Conservation (phyloP, 2,888 invertebrate genomes). For the Caradrina kadenii region DNA sequence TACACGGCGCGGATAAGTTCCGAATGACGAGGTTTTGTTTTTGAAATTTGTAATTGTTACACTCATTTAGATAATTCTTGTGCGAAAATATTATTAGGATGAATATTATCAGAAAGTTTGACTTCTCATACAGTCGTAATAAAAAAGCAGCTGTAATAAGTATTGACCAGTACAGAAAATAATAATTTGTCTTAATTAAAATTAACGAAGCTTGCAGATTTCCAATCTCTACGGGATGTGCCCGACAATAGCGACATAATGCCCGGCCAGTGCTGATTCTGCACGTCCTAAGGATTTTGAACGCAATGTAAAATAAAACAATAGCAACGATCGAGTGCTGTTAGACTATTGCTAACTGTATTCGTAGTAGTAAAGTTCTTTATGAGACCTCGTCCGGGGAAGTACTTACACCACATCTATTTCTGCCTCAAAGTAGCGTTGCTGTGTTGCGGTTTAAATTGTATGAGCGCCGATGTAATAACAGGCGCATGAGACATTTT, state of each 20-base stretch:
- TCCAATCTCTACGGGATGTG: slow-evolving; percentile 30
- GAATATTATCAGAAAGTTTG: background rate
- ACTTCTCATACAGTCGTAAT: background rate
- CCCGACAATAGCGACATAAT: slow-evolving; percentile 27
- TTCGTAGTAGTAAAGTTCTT: too few relatives aligned
- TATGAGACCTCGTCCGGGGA: too few relatives aligned
- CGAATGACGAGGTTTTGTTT: slow-evolving; percentile 5
- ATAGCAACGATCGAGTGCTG: background rate
- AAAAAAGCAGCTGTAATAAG: background rate
- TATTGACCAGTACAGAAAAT: background rate
- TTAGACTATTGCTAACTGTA: background rate
- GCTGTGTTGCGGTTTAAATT: too few relatives aligned
- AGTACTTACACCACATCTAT: too few relatives aligned
- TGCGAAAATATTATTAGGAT: background rate
- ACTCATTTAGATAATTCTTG: background rate
- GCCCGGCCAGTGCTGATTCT: slow-evolving; percentile 5
- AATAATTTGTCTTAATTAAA: slow-evolving; percentile 12
- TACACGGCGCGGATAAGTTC: slow-evolving; percentile 30
- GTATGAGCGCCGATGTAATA: too few relatives aligned
- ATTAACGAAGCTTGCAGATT: slow-evolving; percentile 42
- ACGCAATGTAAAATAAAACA: slow-evolving; percentile 19
- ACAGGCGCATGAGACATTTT: too few relatives aligned
- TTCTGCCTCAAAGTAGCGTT: too few relatives aligned
- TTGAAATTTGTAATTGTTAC: background rate
- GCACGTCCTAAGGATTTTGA: slow-evolving; percentile 42